phyloP scores from a whole-genome alignment of 2,888 invertebrate genomes.

The Ochropleura leucogaster region DNA sequence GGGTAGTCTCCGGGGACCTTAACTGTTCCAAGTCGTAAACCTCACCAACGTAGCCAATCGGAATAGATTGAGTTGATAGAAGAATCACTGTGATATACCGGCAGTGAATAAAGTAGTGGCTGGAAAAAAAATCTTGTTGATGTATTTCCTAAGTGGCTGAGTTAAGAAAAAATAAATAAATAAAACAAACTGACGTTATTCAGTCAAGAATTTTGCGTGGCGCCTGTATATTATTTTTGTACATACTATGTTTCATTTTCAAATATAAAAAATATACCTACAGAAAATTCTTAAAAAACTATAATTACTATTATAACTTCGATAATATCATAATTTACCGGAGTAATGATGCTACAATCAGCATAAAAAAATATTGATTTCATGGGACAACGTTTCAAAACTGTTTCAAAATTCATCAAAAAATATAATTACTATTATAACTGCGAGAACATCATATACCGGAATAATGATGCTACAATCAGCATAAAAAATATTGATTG shows the following conservation, averaged over 20 bases:
- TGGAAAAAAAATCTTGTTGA: background rate
- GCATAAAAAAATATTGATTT: background rate
- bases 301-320: too few species aligned
- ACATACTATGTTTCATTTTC: too few species aligned
- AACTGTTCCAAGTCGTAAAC: slow-evolving; percentile 33
- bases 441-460: too few species aligned
- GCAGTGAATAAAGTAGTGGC: background rate
- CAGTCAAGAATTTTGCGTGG: background rate
- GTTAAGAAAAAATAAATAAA: background rate
- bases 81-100: slow-evolving; percentile 18
- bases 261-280: too few species aligned
- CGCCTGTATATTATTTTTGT: too few species aligned
- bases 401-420: too few species aligned
- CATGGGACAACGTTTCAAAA: background rate
- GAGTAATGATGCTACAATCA: background rate
- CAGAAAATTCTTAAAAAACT: background rate
- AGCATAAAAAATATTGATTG: background rate
- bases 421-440: too few species aligned
- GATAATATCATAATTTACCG: too few species aligned
- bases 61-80: slow-evolving; percentile 36
- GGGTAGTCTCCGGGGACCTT: slow-evolving; percentile 33
- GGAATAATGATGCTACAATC: background rate
- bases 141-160: background rate
- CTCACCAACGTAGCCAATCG: slow-evolving; percentile 35
- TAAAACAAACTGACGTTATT: background rate